phyloP scores from a whole-genome alignment of 2,797 vertebrate genomes.

The Propithecus deckenii region DNA sequence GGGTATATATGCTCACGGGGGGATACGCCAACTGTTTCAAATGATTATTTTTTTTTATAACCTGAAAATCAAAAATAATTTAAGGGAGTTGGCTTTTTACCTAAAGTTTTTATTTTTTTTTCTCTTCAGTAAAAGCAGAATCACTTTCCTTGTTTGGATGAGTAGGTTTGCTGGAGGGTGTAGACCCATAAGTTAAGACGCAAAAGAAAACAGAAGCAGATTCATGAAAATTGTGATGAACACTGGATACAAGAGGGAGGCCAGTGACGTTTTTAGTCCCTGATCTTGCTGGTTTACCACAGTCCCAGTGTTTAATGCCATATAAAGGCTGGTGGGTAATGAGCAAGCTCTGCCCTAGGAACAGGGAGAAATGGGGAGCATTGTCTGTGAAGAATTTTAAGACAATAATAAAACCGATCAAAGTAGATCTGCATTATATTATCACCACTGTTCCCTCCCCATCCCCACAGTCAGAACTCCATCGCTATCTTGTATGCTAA shows the following conservation, averaged over 20 bases:
- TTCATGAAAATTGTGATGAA: not conserved
- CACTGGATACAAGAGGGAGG: fast-evolving
- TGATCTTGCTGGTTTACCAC: not conserved
- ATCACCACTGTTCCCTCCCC: not conserved
- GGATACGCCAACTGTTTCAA: not conserved
- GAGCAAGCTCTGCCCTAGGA: fast-evolving
- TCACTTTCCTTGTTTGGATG: not conserved
- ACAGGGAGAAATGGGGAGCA: fast-evolving
- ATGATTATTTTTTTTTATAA: not conserved
- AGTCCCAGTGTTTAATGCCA: no score
- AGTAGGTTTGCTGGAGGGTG: not conserved
- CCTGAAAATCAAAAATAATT: not conserved
- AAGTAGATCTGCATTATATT: not conserved
- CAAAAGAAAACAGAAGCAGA: not conserved
- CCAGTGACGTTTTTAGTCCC: not conserved
- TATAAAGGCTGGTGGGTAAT: not conserved
- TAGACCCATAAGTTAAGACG: not conserved
- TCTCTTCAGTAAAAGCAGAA: not conserved
- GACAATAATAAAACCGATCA: not conserved
- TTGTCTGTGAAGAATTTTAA: not conserved
- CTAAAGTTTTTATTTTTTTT: not conserved
- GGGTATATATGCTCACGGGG: not conserved
- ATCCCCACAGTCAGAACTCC: not conserved
- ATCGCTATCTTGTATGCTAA: not conserved
- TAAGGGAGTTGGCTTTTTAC: not conserved